Evolutionary conservation across 2,113 vertebrate genomes (phyloP), one percentile per base, ranked within the genome.

Genomic region (Atrichornis clamosus): DNA sequence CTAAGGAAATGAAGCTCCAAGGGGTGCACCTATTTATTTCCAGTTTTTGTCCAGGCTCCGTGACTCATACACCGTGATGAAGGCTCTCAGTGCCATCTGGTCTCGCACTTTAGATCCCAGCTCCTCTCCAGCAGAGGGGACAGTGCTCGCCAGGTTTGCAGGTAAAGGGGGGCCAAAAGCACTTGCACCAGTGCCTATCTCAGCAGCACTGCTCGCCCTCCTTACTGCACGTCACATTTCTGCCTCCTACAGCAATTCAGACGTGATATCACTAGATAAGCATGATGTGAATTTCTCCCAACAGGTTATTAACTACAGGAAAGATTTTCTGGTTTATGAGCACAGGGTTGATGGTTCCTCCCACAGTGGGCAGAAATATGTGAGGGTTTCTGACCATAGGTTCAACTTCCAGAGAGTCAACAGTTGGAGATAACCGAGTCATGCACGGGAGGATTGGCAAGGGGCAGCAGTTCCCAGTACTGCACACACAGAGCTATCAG

Each of bases 1-100:
- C 78, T 65, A 79, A 87, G 95, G 94, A 96, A 95, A 96, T 94
- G 44, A 90, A 91, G 41, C 89, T 82, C 76, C 91, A 65, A 68
- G 89, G 93, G 93, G 89, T 56, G 81, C 32, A 39, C 11, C 15
- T 84, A 4, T 44, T 65, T 84, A 33, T 49, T 69, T 30, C 41
- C 42, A 55, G 41, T 7, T 70, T 74, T 32, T 81, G 56, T 27
- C 80, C 80, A 79, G 62, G 77, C 37, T 78, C 47, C 59, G 22
- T 90, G 89, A 92, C 70, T 90, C 95, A 91, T 2, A 7, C 6
- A 1, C 67, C 12, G 53, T 27, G 28, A 11, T 6, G 56, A 74
- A 59, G 18, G 62, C 53, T 75, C 20, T n/a, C 23, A 0, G 56
- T 69, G 77, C 95, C 95, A 96, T 89, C 87, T 97, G 95, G 80